Evolutionary conservation across 2,888 invertebrate species (phyloP).

Genomic region (Eurytoma californica): DNA sequence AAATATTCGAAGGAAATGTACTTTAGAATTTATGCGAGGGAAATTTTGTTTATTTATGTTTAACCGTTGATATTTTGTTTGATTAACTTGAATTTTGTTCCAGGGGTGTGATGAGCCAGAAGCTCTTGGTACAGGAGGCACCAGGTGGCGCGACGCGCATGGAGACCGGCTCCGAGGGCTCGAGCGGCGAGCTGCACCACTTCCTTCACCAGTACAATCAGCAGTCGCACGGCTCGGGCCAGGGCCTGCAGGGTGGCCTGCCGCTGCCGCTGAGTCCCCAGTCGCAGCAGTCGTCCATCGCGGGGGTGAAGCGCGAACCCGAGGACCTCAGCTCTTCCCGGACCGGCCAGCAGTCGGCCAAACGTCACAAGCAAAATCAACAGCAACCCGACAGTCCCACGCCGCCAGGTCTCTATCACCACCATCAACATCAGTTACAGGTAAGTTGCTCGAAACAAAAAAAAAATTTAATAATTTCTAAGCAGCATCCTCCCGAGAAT

Average conservation of each 20-base stretch:
- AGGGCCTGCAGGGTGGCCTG: constrained; percentile 76
- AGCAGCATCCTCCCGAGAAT: too few relatives aligned
- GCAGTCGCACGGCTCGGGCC: constrained; percentile 72
- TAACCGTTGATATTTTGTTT: neutral
- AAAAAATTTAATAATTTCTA: neutral
- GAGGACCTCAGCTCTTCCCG: constrained; percentile 83
- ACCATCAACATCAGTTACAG: constrained; percentile 73
- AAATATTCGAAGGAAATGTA: neutral
- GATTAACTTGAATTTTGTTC: neutral
- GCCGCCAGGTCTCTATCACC: constrained; percentile 73
- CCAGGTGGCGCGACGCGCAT: constrained; percentile 66
- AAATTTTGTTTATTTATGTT: neutral
- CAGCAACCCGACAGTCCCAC: constrained; percentile 72
- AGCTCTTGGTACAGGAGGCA: constrained; percentile 73
- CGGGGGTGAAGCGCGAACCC: constrained; percentile 85
- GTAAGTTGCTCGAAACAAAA: constrained; percentile 57
- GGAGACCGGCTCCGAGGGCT: constrained; percentile 74
- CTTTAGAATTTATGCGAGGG: neutral
- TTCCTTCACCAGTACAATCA: constrained; percentile 72
- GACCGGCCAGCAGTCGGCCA: constrained; percentile 64
- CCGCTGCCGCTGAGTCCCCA: constrained; percentile 73
- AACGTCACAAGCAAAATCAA: constrained; percentile 68
- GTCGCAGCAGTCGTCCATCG: constrained; percentile 69
- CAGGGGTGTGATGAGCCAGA: constrained; percentile 74
- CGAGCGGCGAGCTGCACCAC: constrained; percentile 76